phyloP scores from a whole-genome alignment of 2,113 vertebrate species.

The Hiodon alosoides region DNA sequence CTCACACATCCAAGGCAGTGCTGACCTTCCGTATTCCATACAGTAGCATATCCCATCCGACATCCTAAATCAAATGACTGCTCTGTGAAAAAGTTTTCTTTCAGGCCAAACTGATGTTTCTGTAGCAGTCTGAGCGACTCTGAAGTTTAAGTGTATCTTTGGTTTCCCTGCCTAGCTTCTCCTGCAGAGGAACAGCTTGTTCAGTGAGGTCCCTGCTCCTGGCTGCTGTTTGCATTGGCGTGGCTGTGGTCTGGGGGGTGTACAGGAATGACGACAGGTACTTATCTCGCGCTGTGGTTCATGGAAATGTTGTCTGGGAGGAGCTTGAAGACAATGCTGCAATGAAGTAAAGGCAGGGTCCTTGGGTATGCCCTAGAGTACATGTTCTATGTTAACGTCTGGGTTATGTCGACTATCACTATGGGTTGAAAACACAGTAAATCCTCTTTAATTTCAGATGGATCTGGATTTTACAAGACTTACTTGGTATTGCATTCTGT shows the following conservation, averaged over 20 bases:
- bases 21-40: too few relatives aligned
- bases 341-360: too few relatives aligned
- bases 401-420: too few relatives aligned
- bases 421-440: not conserved
- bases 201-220: constrained; percentile 80
- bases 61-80: too few relatives aligned
- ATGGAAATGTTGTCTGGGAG: not conserved
- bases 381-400: too few relatives aligned
- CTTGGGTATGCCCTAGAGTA: too few relatives aligned
- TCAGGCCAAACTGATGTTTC: not conserved
- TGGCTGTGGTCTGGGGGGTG: constrained; percentile 82
- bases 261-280: constrained; percentile 95
- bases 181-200: constrained; percentile 54
- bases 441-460: constrained; percentile 66
- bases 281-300: not conserved
- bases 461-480: constrained; percentile 95
- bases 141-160: not conserved
- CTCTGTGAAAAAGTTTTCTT: too few relatives aligned
- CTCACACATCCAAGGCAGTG: too few relatives aligned
- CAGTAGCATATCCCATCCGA: too few relatives aligned
- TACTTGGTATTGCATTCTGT: constrained; percentile 89
- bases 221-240: constrained; percentile 68
- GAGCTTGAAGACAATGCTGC: not conserved
- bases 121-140: not conserved
- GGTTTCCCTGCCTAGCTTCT: constrained; percentile 60